Conservation (phyloP, 2,888 invertebrate species). For the Zelleria hepariella region DNA sequence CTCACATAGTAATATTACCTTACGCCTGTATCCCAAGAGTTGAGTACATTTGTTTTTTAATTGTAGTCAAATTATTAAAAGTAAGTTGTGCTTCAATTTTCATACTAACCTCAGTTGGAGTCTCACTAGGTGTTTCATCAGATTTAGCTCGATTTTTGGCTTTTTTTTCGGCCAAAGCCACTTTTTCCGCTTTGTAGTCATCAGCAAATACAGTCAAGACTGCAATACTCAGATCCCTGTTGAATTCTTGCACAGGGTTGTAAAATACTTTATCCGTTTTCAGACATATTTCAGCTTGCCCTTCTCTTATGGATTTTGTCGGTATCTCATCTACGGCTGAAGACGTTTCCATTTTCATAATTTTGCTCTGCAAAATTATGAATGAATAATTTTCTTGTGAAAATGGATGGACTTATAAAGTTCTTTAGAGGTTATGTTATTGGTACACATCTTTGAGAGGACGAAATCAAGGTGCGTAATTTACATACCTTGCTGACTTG, state of each 20-base stretch:
- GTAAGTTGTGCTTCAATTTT: too few species aligned
- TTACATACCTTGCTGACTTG: background rate
- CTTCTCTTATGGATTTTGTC: slow-evolving; percentile 76
- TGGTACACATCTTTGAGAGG: background rate
- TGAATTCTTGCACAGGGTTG: slow-evolving; percentile 98
- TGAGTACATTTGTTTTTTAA: too few species aligned
- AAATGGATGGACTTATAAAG: slow-evolving; percentile 3
- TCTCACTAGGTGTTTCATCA: background rate
- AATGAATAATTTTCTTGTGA: background rate
- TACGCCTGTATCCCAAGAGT: too few species aligned
- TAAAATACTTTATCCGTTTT: slow-evolving; percentile 89
- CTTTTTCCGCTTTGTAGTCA: slow-evolving; percentile 48
- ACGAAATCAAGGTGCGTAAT: background rate
- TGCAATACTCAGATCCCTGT: slow-evolving; percentile 91
- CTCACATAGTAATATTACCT: too few species aligned
- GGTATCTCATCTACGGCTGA: slow-evolving; percentile 13
- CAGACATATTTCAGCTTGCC: slow-evolving; percentile 82
- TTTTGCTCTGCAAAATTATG: slow-evolving; percentile 17
- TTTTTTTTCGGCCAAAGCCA: slow-evolving; percentile 26
- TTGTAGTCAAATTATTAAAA: too few species aligned
- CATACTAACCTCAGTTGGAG: slow-evolving; percentile 6
- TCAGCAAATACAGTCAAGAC: slow-evolving; percentile 78
- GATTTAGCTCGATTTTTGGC: slow-evolving; percentile 23
- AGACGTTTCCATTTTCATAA: slow-evolving; percentile 39
- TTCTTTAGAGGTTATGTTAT: background rate